A percentile compares a stretch with the other conserved stretches of the same genome.
Conservation (phyloP, 1,140 invertebrate genomes). For the Drosophila murphyi region DNA sequence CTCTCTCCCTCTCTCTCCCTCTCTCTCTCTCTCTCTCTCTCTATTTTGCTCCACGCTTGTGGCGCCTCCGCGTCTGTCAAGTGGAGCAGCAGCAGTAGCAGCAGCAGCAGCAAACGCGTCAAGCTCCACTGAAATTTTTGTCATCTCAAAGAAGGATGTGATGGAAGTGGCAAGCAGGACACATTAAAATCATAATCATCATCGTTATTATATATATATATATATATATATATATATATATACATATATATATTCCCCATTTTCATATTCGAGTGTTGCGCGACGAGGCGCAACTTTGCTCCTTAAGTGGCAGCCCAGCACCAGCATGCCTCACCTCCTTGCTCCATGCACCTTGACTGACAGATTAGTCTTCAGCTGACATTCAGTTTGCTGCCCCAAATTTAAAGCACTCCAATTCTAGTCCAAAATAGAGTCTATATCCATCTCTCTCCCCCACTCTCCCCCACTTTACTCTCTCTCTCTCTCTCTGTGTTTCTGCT, state of each 20-base stretch:
- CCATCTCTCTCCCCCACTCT: constrained; percentile 15
- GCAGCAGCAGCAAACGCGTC: constrained; percentile 49
- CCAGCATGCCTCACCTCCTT: constrained; percentile 24
- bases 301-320: constrained; percentile 57
- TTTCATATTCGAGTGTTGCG: constrained; percentile 44
- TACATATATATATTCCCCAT: not conserved
- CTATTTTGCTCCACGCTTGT: constrained; percentile 11
- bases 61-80: constrained; percentile 56
- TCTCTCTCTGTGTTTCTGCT: not conserved
- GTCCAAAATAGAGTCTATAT: constrained; percentile 3
- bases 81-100: constrained; percentile 11
- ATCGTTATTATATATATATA: constrained; percentile 13
- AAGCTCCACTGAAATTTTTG: constrained; percentile 72
- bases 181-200: constrained; percentile 27
- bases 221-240: too few relatives aligned
- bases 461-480: not conserved
- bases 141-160: constrained; percentile 70
- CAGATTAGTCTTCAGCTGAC: constrained; percentile 71
- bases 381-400: constrained; percentile 54
- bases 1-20: too few relatives aligned
- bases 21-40: not conserved
- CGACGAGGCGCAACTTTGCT: constrained; percentile 52
- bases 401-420: constrained; percentile 48
- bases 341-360: constrained; percentile 39
- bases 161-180: constrained; percentile 40